phyloP scores from a whole-genome alignment of 2,888 invertebrate genomes.

The Carpatolechia fugitivella region DNA sequence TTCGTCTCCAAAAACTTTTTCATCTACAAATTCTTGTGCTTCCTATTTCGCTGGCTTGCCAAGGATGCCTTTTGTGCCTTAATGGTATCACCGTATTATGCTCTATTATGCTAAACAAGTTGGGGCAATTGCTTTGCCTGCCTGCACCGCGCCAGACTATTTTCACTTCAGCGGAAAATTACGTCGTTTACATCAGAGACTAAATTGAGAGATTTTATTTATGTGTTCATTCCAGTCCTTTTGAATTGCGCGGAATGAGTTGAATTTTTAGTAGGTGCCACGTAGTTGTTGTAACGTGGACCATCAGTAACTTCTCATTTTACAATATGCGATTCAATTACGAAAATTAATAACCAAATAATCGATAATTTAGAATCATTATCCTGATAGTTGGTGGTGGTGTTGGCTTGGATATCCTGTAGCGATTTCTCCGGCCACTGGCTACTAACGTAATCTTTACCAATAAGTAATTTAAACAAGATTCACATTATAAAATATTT shows the following conservation, averaged over 20 bases:
- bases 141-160: constrained; percentile 47
- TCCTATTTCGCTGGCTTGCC: constrained; percentile 2
- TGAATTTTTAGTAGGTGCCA: background rate
- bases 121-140: constrained; percentile 56
- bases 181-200: constrained; percentile 41
- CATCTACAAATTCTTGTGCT: constrained; percentile 20
- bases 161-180: constrained; percentile 60
- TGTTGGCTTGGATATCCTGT: too few relatives aligned
- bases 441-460: too few relatives aligned
- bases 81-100: constrained; percentile 71
- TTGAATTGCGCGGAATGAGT: background rate
- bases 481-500: background rate
- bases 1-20: constrained; percentile 20
- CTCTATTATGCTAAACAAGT: constrained; percentile 72
- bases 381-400: too few relatives aligned
- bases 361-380: too few relatives aligned
- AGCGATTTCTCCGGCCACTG: too few relatives aligned
- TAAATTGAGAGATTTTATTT: constrained; percentile 41
- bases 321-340: background rate
- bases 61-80: constrained; percentile 53
- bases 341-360: too few relatives aligned
- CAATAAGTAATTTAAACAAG: too few relatives aligned
- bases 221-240: background rate
- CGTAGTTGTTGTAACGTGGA: constrained; percentile 6
- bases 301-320: background rate